phyloP scores from a whole-genome alignment of 2,888 invertebrate genomes.

The Cosmia trapezina region DNA sequence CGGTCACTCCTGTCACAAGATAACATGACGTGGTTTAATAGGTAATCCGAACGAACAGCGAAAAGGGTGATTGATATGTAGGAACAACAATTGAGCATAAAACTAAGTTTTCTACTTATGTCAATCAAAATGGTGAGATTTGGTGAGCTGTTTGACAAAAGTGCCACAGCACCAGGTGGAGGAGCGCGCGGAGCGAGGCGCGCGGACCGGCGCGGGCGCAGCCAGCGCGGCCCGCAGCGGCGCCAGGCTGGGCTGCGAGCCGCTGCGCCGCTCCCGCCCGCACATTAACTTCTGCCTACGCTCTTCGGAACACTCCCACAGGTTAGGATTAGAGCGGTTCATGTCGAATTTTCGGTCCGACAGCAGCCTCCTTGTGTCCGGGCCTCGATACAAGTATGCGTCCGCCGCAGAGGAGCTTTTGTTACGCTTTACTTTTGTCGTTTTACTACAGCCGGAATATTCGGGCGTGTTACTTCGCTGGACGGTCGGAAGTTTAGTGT shows the following conservation, averaged over 20 bases:
- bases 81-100: conserved; percentile 70
- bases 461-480: conserved; percentile 84
- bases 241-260: conserved; percentile 83
- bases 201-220: conserved; percentile 63
- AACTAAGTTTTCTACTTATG: conserved; percentile 74
- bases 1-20: conserved; percentile 65
- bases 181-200: conserved; percentile 89
- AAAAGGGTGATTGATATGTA: conserved; percentile 66
- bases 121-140: conserved; percentile 94
- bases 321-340: conserved; percentile 87
- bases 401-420: conserved; percentile 89
- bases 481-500: conserved; percentile 81
- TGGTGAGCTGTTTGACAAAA: conserved; percentile 94
- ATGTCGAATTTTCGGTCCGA: conserved; percentile 84
- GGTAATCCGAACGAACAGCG: conserved; percentile 66
- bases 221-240: conserved; percentile 65
- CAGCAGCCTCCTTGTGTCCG: conserved; percentile 82
- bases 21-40: conserved; percentile 56
- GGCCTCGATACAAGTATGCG: conserved; percentile 79
- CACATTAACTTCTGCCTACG: conserved; percentile 73
- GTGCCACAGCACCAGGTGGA: conserved; percentile 95
- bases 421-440: conserved; percentile 86
- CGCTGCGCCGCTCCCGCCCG: conserved; percentile 81
- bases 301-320: conserved; percentile 84
- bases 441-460: conserved; percentile 76